Evolutionary conservation across 2,888 invertebrate genomes (phyloP).

Genomic region (Machimus atricapillus): DNA sequence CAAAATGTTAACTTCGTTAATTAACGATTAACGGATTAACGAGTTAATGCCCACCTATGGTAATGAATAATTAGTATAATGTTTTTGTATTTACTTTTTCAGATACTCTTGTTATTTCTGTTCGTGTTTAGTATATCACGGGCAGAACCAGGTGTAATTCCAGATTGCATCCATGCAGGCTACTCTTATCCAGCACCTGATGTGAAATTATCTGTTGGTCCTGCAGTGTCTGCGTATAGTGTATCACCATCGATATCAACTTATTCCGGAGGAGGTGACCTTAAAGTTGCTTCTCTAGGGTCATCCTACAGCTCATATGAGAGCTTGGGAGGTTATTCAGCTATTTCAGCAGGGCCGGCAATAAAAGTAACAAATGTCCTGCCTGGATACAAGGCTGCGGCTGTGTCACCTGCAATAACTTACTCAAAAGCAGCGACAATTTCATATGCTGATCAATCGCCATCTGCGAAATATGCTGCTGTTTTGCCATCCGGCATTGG

Average conservation of each 20-base stretch:
- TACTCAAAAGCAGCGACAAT: constrained; percentile 57
- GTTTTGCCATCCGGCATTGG: constrained; percentile 65
- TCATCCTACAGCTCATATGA: constrained; percentile 55
- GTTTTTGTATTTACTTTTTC: constrained; percentile 28
- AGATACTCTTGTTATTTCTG: constrained; percentile 55
- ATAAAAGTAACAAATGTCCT: constrained; percentile 50
- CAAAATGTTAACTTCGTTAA: no score
- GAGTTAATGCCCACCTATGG: no score
- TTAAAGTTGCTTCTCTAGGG: constrained; percentile 52
- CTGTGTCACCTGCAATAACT: constrained; percentile 55
- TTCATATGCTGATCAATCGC: constrained; percentile 59
- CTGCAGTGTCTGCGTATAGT: constrained; percentile 54
- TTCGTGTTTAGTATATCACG: constrained; percentile 54
- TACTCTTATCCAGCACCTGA: constrained; percentile 67
- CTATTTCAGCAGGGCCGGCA: constrained; percentile 53
- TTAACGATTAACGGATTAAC: no score
- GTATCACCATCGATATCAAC: constrained; percentile 56
- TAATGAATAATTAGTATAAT: not conserved
- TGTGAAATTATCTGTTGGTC: constrained; percentile 64
- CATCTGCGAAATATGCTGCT: constrained; percentile 58
- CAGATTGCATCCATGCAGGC: constrained; percentile 60
- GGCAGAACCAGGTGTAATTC: constrained; percentile 52
- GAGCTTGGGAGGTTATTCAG: constrained; percentile 55
- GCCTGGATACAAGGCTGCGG: constrained; percentile 37
- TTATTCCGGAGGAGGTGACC: constrained; percentile 56